Evolutionary conservation across 2,888 invertebrate species (phyloP).

Genomic region (Drosophila suboccidentalis): DNA sequence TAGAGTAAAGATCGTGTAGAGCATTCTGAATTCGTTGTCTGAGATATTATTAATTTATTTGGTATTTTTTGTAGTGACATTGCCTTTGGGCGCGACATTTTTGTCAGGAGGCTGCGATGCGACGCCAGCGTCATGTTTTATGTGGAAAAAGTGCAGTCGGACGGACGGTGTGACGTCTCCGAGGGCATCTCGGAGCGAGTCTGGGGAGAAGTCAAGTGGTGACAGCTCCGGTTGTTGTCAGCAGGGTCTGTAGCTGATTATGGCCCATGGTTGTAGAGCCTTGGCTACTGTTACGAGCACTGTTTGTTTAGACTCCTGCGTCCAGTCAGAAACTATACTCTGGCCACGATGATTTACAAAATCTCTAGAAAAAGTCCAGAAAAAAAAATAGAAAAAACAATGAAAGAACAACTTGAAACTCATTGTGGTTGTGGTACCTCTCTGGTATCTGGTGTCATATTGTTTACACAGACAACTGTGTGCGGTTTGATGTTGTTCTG

Average conservation of each 20-base stretch:
- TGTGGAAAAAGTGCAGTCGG: constrained; percentile 54
- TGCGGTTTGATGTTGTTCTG: constrained; percentile 56
- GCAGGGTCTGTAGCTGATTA: constrained; percentile 69
- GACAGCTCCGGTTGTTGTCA: constrained; percentile 60
- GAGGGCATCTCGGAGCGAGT: constrained; percentile 3
- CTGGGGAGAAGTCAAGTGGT: constrained; percentile 62
- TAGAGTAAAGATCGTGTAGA: neutral
- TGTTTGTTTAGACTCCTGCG: constrained; percentile 78
- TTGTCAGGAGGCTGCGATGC: constrained; percentile 56
- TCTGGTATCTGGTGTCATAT: constrained; percentile 59
- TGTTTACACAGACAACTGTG: constrained; percentile 74
- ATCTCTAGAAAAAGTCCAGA: constrained; percentile 47
- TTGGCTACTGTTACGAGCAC: constrained; percentile 56
- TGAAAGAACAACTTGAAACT: constrained; percentile 40
- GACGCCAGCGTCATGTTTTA: constrained; percentile 65
- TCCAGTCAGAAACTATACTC: constrained; percentile 55
- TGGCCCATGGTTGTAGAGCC: constrained; percentile 26
- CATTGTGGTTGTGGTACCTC: constrained; percentile 55
- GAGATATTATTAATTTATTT: neutral
- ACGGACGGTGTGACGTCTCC: constrained; percentile 26
- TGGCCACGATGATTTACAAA: constrained; percentile 46
- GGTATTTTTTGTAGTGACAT: constrained; percentile 15
- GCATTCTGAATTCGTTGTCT: constrained; percentile 42
- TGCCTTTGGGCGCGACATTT: constrained; percentile 69
- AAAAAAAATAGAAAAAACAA: neutral